These are phyloP conservation scores for Pangasianodon gigas DNA, from an alignment of 2,113 vertebrate species.

Conservation along the genomic window DNA sequence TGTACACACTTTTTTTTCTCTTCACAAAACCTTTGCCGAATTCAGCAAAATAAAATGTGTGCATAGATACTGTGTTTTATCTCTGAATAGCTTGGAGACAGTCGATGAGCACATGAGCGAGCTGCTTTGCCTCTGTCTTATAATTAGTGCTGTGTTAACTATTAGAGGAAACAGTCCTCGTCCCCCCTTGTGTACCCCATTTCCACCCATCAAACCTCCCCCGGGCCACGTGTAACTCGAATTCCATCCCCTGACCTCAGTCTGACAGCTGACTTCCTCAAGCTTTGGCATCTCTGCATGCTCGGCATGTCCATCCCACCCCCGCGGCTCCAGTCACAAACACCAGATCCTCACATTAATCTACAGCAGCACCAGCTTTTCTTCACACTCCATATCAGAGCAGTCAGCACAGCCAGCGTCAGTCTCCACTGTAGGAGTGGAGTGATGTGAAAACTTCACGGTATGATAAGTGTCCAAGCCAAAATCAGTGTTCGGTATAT, in stretches of 20 bases:
- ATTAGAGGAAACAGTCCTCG: constrained; percentile 40
- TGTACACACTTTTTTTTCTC: not conserved
- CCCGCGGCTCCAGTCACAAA: constrained; percentile 45
- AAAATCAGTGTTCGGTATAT: not conserved
- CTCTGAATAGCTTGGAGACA: not conserved
- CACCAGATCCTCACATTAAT: constrained; percentile 65
- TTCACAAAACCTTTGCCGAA: not conserved
- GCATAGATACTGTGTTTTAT: not conserved
- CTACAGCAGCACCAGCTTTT: constrained; percentile 57
- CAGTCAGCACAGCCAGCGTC: not conserved
- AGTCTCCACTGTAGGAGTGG: constrained; percentile 8
- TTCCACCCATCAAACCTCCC: constrained; percentile 42
- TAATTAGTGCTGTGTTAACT: constrained; percentile 40
- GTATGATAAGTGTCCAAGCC: not conserved
- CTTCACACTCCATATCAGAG: constrained; percentile 52
- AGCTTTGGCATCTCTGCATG: constrained; percentile 63
- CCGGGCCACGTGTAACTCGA: constrained; percentile 59
- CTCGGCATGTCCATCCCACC: constrained; percentile 68
- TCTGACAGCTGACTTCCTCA: constrained; percentile 78
- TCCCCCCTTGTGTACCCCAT: constrained; percentile 7
- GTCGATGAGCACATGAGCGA: not conserved
- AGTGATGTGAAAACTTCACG: not conserved
- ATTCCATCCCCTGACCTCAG: constrained; percentile 71
- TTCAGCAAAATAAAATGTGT: not conserved
- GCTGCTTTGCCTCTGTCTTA: constrained; percentile 21